Conservation (phyloP, 2,113 vertebrate genomes). For the Caretta caretta region DNA sequence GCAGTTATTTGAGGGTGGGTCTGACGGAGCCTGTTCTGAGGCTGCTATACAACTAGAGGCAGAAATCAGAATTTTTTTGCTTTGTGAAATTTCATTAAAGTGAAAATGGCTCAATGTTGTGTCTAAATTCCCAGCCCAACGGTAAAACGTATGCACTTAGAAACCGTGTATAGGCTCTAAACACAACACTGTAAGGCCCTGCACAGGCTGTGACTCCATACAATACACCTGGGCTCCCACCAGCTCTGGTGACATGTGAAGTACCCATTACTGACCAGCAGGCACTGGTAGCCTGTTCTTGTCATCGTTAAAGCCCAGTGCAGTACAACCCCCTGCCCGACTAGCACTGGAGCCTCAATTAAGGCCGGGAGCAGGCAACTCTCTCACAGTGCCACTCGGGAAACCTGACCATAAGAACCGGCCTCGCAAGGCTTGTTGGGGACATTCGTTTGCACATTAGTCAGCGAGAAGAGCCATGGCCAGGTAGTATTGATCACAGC, state of each 20-base stretch:
- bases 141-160: neutral
- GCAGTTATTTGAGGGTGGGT: neutral
- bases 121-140: neutral
- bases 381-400: neutral
- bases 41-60: neutral
- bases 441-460: neutral
- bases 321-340: rapidly evolving
- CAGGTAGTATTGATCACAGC: neutral
- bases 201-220: neutral
- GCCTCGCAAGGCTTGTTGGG: neutral
- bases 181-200: neutral
- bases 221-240: rapidly evolving
- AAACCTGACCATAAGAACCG: neutral
- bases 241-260: neutral
- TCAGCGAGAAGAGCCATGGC: slow-evolving; percentile 27
- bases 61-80: neutral
- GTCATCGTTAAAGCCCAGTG: neutral
- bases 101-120: neutral
- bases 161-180: neutral
- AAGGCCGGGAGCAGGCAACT: neutral
- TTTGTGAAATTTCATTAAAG: neutral
- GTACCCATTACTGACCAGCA: rapidly evolving
- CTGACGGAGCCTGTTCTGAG: neutral
- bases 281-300: neutral
- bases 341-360: neutral